Percentiles rank a stretch among this genome's conserved stretches.
Conservation (phyloP, 2,113 vertebrate species). For the Lipotes vexillifer region DNA sequence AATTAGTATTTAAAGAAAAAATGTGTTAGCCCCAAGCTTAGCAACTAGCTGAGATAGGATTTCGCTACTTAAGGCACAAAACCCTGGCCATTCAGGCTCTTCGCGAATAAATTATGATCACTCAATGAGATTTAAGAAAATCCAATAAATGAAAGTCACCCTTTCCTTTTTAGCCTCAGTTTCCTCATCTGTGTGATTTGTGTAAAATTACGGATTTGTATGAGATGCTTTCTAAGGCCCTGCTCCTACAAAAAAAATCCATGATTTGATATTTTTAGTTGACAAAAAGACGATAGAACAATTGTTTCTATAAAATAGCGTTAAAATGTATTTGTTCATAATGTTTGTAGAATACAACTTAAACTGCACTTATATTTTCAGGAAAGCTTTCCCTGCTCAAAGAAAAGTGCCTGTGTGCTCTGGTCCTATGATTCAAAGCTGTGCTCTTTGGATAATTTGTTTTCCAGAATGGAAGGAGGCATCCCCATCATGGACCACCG, state of each 20-base stretch:
- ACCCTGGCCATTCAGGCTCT: fast-evolving
- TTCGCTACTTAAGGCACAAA: background rate
- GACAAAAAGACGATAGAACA: background rate
- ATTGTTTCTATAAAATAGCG: background rate
- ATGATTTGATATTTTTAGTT: background rate
- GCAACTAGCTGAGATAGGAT: background rate
- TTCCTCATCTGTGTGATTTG: background rate
- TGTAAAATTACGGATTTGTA: background rate
- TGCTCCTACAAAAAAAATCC: background rate
- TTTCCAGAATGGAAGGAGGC: background rate
- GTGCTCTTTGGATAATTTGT: fast-evolving
- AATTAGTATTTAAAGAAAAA: background rate
- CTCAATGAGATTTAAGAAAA: background rate
- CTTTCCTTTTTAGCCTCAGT: background rate
- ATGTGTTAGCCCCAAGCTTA: fast-evolving
- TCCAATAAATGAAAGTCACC: background rate
- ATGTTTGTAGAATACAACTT: background rate
- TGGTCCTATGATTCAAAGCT: too few species aligned
- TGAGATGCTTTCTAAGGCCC: background rate
- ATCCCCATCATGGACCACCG: fast-evolving
- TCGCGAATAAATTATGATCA: too few species aligned
- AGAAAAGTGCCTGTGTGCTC: fast-evolving
- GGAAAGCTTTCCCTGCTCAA: background rate
- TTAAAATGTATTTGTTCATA: background rate
- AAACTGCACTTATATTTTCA: too few species aligned